Percentiles rank a stretch among this genome's conserved stretches.
phyloP scores from a whole-genome alignment of 2,797 vertebrate genomes.

The Myiotriccus ornatus region DNA sequence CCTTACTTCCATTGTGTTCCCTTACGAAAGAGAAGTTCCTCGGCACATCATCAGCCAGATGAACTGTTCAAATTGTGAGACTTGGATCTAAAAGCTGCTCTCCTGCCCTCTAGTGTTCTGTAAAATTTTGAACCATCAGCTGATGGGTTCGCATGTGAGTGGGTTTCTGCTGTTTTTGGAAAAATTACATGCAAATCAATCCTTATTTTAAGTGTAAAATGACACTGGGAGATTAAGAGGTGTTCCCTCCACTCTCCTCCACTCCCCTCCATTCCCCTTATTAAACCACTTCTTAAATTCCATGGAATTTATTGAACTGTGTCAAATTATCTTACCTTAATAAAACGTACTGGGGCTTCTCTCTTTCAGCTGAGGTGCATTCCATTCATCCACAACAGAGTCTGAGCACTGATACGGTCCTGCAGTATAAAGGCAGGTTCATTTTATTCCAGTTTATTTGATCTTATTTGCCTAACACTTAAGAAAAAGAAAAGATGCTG shows the following conservation, averaged over 20 bases:
- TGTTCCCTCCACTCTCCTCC: background rate
- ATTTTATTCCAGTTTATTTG: background rate
- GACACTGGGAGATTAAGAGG: background rate
- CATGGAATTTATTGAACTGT: background rate
- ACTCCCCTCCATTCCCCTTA: too few relatives aligned
- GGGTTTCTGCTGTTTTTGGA: background rate
- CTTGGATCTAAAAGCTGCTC: background rate
- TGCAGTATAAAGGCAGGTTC: background rate
- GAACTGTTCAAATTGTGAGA: background rate
- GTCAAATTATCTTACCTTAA: background rate
- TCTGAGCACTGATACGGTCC: rapidly evolving
- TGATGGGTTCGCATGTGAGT: background rate
- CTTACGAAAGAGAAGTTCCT: rapidly evolving
- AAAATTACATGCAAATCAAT: background rate
- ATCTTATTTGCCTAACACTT: background rate
- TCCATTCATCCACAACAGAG: background rate
- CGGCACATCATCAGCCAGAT: background rate
- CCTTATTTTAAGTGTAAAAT: background rate
- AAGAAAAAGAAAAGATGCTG: background rate
- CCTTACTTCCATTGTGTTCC: background rate
- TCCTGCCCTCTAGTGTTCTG: constrained; percentile 41
- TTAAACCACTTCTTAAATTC: background rate
- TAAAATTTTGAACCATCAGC: background rate
- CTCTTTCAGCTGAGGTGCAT: background rate
- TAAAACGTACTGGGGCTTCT: background rate